These are phyloP conservation scores for Butorides virescens DNA, from an alignment of 2,113 vertebrate species.

Conservation along the genomic window DNA sequence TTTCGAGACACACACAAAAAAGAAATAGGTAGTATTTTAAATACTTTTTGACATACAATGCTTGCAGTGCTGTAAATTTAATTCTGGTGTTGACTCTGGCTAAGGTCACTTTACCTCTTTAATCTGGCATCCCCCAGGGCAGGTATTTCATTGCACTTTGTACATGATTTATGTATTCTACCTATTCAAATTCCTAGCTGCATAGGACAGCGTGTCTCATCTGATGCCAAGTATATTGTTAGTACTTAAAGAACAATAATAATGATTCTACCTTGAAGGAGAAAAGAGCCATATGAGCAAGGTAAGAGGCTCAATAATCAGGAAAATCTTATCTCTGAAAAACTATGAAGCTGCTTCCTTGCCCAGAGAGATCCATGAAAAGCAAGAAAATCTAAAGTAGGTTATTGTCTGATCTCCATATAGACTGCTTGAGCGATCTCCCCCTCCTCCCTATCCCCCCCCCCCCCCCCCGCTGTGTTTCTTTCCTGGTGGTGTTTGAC, in stretches of 20 bases:
- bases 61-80: neutral
- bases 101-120: neutral
- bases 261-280: neutral
- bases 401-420: neutral
- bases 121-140: neutral
- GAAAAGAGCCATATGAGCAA: neutral
- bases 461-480: neutral
- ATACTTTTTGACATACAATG: neutral
- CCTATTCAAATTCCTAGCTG: neutral
- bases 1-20: neutral
- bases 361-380: neutral
- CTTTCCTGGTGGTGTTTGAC: neutral
- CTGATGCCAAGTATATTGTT: neutral
- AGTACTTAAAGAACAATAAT: neutral
- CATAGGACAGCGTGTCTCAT: neutral
- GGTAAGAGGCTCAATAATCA: neutral
- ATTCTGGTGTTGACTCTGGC: neutral
- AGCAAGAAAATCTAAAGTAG: neutral
- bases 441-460: too few species aligned
- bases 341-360: neutral
- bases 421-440: neutral
- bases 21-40: neutral
- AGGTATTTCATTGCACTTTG: neutral
- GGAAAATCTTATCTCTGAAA: neutral
- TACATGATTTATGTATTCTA: neutral